Base-by-base conservation (phyloP, 2,888 invertebrate genomes). In the Lithodes maja region DNA sequence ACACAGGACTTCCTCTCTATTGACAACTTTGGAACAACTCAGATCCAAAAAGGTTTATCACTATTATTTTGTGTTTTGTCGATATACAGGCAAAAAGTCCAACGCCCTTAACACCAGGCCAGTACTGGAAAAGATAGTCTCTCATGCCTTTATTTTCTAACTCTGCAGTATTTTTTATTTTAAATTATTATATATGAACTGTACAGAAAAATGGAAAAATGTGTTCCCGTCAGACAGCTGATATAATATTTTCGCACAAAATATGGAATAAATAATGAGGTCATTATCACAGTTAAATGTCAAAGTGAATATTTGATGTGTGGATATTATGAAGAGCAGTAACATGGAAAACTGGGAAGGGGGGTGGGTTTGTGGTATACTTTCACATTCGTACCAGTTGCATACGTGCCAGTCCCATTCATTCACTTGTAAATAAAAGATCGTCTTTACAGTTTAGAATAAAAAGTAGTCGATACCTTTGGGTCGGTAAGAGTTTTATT, bases 251-350 rank as follows among this genome's bases (percentile, higher is more conserved):
- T 77, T 89, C 85, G 88, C 88, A 89, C 88, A 89, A 89, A 87
- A 90, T 83, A 87, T 90, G 90, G 90, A 90, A 90, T 90, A 90
- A 90, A 90, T 90, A 90, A 90, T 87, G 90, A 90, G 90, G 90
- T 87, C 90, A 83, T 77, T 90, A 90, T 90, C 90, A 90, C 90
- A 90, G 90, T 90, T 89, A 90, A 55, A 90, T 90, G 90, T 90
- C 87, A 87, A 88, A 82, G 85, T 90, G 90, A 87, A 82, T 85
- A 87, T 74, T 81, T 81, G 74, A 75, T 89, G 88, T 89, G 85
- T 89, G 83, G 82, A 53, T 87, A 83, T 55, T 77, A 83, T 82
- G 82, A 83, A 78, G 77, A 83, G 75, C 69, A 68, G 87, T 83
- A 83, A 74, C 75, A 83, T 87, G 87, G 87, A 78, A 77, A 87